Base-by-base conservation (phyloP, 2,113 vertebrate species). In the Peromyscus maniculatus region DNA sequence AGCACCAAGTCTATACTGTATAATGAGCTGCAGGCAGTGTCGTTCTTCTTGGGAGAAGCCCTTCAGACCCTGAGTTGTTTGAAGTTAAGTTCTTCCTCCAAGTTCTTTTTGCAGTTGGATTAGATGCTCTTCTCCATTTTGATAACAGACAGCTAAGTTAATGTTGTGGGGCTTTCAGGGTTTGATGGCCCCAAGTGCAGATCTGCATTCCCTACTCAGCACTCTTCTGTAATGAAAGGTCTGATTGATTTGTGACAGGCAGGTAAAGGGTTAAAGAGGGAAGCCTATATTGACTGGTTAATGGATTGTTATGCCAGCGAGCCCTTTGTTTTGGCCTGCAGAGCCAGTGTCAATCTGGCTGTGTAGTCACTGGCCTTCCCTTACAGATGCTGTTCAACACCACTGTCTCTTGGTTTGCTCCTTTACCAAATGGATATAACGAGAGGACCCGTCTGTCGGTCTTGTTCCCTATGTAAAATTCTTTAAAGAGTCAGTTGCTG, bases 21-120 rank as follows among this genome's bases (percentile, higher is more conserved):
- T 93, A 49, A 24, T 78, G 87, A 46, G 26, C 96, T 93, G 87
- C 83, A 97, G 46, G 96, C 97, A 96, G 0, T 87, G 33, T 97
- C 93, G 97, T 93, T 96, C 86, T 97, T 97, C 43, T 84, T 96
- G 89, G 95, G 80, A 87, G 89, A 95, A 57, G 4, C 39, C 31
- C 5, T 55, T 93, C 33, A 59, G 75, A 77, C 87, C 39, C 19
- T 92, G 86, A 88, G 94, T 93, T 78, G 87, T 83, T 93, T 88
- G 3, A 31, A 33, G 64, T 91, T 97, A 93, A 92, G 62, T 93
- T 74, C 93, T 92, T 91, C 9, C 5, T 87, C 78, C 88, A 24
- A 55, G 28, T 83, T 96, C 74, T 11, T 77, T 80, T 74, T 90
- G 31, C 22, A 43, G 6, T 64, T 64, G 28, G 64, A 84, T 84